These are phyloP conservation scores for Heliconius charithonia DNA, from an alignment of 2,888 invertebrate genomes.

Conservation along the genomic window DNA sequence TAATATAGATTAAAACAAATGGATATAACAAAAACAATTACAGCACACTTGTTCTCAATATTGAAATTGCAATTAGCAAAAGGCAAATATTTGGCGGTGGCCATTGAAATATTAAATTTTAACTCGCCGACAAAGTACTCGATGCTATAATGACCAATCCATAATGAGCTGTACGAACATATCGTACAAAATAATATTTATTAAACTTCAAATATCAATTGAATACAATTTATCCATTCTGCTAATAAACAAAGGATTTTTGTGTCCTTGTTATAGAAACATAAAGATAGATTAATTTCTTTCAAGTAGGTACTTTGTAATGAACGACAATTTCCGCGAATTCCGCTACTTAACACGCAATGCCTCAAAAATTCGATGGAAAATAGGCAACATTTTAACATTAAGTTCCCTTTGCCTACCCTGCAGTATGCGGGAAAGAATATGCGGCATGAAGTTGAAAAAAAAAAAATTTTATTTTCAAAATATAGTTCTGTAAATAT, in stretches of 20 bases:
- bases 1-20: neutral
- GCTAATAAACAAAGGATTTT: conserved; percentile 30
- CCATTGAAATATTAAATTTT: neutral
- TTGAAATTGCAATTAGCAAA: neutral
- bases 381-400: fast-evolving
- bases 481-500: no score
- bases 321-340: no score
- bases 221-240: conserved; percentile 31
- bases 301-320: no score
- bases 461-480: no score
- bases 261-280: no score
- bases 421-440: no score
- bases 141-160: conserved; percentile 23
- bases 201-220: conserved; percentile 24
- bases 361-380: no score
- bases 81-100: neutral
- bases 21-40: neutral
- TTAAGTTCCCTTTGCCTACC: no score
- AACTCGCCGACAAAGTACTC: conserved; percentile 17
- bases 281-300: no score
- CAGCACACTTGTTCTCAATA: neutral
- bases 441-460: no score
- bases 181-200: conserved; percentile 17
- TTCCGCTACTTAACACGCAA: no score
- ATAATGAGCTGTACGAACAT: conserved; percentile 27